These are phyloP conservation scores for Lycia hirtaria DNA, from an alignment of 2,888 invertebrate genomes.

Conservation along the genomic window DNA sequence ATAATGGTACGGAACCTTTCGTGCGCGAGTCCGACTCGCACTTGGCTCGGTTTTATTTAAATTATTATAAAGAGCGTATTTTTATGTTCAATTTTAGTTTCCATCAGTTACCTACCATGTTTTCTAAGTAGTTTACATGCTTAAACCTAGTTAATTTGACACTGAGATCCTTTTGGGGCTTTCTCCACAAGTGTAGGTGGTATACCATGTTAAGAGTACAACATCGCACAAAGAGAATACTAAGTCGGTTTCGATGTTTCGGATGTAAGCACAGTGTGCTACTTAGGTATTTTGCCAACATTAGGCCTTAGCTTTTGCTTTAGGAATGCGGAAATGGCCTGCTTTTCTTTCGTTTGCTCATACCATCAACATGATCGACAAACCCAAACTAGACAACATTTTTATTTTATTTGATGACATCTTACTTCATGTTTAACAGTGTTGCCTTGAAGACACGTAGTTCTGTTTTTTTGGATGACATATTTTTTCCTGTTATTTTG, in stretches of 20 bases:
- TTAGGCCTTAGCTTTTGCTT: slow-evolving; percentile 7
- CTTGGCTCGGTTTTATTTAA: no score
- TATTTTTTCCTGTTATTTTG: no score
- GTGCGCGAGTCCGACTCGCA: no score
- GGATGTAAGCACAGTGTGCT: slow-evolving; percentile 33
- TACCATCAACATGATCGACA: background rate
- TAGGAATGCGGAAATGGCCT: slow-evolving; percentile 34
- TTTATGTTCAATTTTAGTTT: no score
- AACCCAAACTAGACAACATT: no score
- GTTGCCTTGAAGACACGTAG: no score
- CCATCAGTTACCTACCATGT: no score
- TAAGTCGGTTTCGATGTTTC: slow-evolving; percentile 47
- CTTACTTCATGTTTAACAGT: no score
- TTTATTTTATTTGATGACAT: no score
- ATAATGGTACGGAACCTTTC: no score
- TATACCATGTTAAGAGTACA: slow-evolving; percentile 12
- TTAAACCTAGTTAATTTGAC: slow-evolving; percentile 38
- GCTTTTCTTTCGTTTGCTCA: background rate
- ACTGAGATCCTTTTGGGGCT: slow-evolving; percentile 13
- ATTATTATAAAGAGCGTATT: no score
- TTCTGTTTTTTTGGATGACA: no score
- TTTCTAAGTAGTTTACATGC: background rate
- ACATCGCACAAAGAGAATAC: slow-evolving; percentile 49
- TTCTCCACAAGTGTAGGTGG: slow-evolving; percentile 8
- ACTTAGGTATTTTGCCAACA: slow-evolving; percentile 26